Evolutionary conservation across 2,888 invertebrate genomes (phyloP).

Genomic region (Lepetodrilus schrolli): DNA sequence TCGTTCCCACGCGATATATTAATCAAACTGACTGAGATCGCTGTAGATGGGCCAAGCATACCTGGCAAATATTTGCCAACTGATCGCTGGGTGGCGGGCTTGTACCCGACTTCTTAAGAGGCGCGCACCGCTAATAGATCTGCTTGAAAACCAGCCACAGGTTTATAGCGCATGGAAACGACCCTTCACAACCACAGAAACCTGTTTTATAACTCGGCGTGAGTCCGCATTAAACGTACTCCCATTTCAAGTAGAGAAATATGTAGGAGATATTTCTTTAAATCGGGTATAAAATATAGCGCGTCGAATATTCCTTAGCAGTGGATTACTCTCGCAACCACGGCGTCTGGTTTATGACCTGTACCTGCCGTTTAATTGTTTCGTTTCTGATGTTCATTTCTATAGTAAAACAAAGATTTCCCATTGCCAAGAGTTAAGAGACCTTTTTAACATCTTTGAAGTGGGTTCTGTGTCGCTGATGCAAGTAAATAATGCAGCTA

Average conservation of each 20-base stretch:
- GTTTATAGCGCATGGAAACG: background rate
- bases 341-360: background rate
- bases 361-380: background rate
- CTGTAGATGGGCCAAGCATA: background rate
- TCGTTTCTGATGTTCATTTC: background rate
- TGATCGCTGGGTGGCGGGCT: background rate
- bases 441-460: background rate
- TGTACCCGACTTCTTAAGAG: constrained; percentile 15
- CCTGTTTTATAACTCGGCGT: background rate
- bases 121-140: constrained; percentile 5
- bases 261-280: no score
- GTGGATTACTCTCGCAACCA: no score
- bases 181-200: background rate
- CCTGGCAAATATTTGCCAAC: constrained; percentile 11
- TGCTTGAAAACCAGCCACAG: background rate
- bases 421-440: background rate
- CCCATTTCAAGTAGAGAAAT: no score
- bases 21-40: constrained; percentile 7
- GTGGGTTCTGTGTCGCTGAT: background rate
- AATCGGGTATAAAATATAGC: no score
- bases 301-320: no score
- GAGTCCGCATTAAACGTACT: background rate
- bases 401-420: background rate
- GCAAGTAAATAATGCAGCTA: no score
- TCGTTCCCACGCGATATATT: constrained; percentile 9